Evolutionary conservation across 2,113 vertebrate species (phyloP).

Genomic region (Noctilio leporinus): DNA sequence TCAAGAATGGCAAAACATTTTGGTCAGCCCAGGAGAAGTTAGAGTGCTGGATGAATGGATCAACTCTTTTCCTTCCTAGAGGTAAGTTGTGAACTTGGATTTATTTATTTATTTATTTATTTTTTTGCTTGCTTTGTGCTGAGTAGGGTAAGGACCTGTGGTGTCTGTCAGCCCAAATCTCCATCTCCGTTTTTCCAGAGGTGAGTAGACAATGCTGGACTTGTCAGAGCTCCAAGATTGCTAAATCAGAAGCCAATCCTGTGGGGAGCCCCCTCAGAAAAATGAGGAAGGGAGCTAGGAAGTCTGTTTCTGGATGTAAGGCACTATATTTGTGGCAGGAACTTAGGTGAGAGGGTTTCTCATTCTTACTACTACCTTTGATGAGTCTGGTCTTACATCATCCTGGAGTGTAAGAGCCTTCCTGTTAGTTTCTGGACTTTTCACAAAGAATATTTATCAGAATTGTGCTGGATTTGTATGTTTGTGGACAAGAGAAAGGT

Average conservation of each 20-base stretch:
- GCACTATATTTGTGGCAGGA: not conserved
- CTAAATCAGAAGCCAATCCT: not conserved
- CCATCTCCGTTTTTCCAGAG: not conserved
- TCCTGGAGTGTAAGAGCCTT: not conserved
- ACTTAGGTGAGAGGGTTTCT: not conserved
- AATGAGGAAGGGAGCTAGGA: not conserved
- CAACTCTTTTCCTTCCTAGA: not conserved
- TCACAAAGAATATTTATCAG: not conserved
- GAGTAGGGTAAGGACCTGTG: not conserved
- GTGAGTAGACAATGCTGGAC: not conserved
- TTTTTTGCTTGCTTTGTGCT: not conserved
- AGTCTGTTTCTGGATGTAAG: not conserved
- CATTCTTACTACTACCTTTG: not conserved
- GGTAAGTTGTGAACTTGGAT: not conserved
- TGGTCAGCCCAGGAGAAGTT: not conserved
- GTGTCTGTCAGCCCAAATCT: not conserved
- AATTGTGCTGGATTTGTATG: not conserved
- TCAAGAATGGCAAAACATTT: not conserved
- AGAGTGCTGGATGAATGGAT: not conserved
- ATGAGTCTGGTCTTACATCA: not conserved
- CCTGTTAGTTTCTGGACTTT: not conserved
- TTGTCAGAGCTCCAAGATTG: not conserved
- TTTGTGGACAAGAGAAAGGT: not conserved
- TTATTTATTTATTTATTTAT: not conserved
- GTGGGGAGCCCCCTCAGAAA: not conserved